Base-by-base conservation (phyloP, 2,888 invertebrate genomes). In the Syrphus vitripennis region DNA sequence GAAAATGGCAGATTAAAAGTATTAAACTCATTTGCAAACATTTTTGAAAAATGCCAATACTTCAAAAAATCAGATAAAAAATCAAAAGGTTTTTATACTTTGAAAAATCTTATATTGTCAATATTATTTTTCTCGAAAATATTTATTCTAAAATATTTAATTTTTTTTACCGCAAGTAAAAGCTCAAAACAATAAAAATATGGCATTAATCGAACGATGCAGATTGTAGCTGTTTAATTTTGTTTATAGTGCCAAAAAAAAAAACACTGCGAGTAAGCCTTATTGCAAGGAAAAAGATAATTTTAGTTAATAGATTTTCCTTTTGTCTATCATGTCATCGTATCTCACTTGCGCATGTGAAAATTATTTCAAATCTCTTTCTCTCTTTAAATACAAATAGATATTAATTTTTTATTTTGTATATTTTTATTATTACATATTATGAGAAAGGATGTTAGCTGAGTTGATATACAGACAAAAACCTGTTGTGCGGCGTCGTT, bases 321-420 rank as follows among this genome's bases (percentile, higher is more conserved):
- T 37, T 21, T 29, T 29, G 16, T 24, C 26, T 40, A n/a, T n/a
- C n/a, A n/a, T 40, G 26, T 21, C 26, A 63, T 45, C 34, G 50
- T 24, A 21, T 50, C 50, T 24, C 9, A 55, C 40, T 40, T 70
- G 53, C 69, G 69, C 53, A 70, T 70, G 69, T 53, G 69, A 70
- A 55, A 70, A 53, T n/a, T 53, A 70, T 53, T 55, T 53, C 12
- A 55, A 70, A 53, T 16, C 40, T 53, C 26, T 53, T 53, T 26
- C 16, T 53, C 19, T 21, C 40, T 59, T n/a, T n/a, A n/a, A n/a
- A n/a, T n/a, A 29, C 59, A 53, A 57, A 26, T 48, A 29, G 55
- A 65, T 65, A 65, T 48, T 31, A 14, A 31, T 31, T 61, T 42
- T 37, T n/a, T 75, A 2, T 71, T 12, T 34, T 21, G 10, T 57